phyloP scores from a whole-genome alignment of 2,888 invertebrate species.

The Pheosia tremula region DNA sequence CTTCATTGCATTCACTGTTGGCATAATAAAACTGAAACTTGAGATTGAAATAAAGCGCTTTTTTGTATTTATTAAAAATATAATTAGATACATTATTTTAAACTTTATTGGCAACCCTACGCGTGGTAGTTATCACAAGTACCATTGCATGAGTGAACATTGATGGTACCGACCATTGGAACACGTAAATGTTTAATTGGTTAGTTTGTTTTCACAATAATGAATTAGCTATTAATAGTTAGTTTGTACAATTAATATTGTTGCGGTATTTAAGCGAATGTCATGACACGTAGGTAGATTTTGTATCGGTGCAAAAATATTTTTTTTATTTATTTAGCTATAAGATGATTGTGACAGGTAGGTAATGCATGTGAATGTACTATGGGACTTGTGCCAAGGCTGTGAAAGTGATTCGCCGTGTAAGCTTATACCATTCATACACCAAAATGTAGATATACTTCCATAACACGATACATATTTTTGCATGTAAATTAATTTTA shows the following conservation, averaged over 20 bases:
- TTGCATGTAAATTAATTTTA: conserved; percentile 5
- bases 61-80: too few relatives aligned
- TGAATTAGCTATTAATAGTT: conserved; percentile 9
- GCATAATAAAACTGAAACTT: too few relatives aligned
- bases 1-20: too few relatives aligned
- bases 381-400: conserved; percentile 50
- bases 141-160: not conserved
- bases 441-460: conserved; percentile 38
- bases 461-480: conserved; percentile 6
- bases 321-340: conserved; percentile 33
- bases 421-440: conserved; percentile 45
- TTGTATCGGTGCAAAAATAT: conserved; percentile 10
- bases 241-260: conserved; percentile 22
- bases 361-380: conserved; percentile 21
- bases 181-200: not conserved
- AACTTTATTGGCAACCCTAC: too few relatives aligned
- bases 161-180: not conserved
- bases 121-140: not conserved
- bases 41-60: too few relatives aligned
- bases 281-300: conserved; percentile 57
- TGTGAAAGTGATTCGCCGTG: conserved; percentile 59
- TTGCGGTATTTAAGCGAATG: conserved; percentile 50
- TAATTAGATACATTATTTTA: too few relatives aligned
- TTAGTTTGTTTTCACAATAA: conserved; percentile 17
- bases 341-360: conserved; percentile 19